Conservation (phyloP, 2,113 vertebrate genomes). For the Galemys pyrenaicus region DNA sequence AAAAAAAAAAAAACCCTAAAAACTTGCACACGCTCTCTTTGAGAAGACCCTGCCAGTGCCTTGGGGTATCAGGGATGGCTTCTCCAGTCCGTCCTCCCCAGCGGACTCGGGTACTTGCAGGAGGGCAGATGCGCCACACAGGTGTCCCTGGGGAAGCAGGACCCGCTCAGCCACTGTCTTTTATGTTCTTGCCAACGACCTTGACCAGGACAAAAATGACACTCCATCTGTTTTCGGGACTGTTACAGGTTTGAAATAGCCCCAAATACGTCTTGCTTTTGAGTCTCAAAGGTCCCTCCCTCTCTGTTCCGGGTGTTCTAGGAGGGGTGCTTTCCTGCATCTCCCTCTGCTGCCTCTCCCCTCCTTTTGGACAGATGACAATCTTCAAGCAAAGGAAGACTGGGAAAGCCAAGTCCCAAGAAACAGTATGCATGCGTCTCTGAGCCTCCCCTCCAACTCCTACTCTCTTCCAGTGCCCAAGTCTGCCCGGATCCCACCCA, state of each 20-base stretch:
- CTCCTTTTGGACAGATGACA: neutral
- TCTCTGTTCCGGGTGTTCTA: neutral
- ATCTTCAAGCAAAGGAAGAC: neutral
- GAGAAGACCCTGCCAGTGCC: neutral
- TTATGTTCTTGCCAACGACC: neutral
- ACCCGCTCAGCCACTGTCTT: neutral
- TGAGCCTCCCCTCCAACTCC: fast-evolving
- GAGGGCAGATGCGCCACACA: neutral
- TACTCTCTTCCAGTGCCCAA: neutral
- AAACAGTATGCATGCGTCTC: neutral
- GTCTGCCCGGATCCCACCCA: neutral
- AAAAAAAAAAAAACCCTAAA: no score
- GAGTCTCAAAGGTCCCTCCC: neutral
- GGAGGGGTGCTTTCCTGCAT: neutral
- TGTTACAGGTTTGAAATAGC: neutral
- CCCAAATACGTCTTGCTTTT: neutral
- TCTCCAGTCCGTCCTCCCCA: neutral
- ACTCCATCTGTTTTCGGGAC: neutral
- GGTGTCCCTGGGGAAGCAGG: neutral
- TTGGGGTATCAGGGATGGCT: neutral
- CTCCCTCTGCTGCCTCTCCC: neutral
- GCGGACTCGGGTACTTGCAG: neutral
- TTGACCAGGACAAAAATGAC: neutral
- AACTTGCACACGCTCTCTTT: neutral
- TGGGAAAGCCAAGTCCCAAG: neutral